Base-by-base conservation (phyloP, 2,888 invertebrate species). In the Sesia apiformis region DNA sequence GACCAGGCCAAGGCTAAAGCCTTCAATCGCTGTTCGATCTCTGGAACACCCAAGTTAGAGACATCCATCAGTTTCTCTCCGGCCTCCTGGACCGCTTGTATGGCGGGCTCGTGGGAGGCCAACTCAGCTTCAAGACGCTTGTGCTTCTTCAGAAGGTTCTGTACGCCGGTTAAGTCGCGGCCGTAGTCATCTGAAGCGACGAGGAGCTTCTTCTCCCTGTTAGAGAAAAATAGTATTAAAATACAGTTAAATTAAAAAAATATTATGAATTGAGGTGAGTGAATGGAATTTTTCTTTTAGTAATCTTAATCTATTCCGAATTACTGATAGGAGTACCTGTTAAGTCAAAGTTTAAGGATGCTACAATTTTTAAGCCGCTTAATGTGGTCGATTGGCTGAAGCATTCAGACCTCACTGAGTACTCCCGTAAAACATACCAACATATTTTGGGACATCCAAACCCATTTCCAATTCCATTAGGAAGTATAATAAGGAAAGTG, bases 131-230 rank as follows among this genome's bases (percentile, higher is more conserved):
- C 99, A n/a, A 99, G 90, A 4, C 99, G 94, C 86, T 99, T 98
- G 90, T 99, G 99, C 81, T 99, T 99, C 91, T 99, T 99, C 74
- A 97, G 95, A 56, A 99, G 90, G 81, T 99, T 99, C 83, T 99
- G 98, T 0, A 99, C 99, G 43, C 99, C 98, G 4, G 98, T 98
- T 67, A 99, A 90, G 80, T 99, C 99, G 60, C 98, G 95, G 0
- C 99, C 99, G 78, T 98, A 99, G 85, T 99, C 99, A 80, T 99
- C 98, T 0, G 98, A 98, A 3, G 98, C 97, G 1, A 99, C 98
- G 38, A 99, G 90, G 40, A 99, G 91, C 76, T 99, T 98, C 93
- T 99, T 99, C 81, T 99, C 99, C 79, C 95, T 94, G 63, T 40
- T 63, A 40, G 8, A 50, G 38, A 50, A 50, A 49, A 49, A 49